phyloP scores from a whole-genome alignment of 1,140 invertebrate species.

The Micrasema minimum region DNA sequence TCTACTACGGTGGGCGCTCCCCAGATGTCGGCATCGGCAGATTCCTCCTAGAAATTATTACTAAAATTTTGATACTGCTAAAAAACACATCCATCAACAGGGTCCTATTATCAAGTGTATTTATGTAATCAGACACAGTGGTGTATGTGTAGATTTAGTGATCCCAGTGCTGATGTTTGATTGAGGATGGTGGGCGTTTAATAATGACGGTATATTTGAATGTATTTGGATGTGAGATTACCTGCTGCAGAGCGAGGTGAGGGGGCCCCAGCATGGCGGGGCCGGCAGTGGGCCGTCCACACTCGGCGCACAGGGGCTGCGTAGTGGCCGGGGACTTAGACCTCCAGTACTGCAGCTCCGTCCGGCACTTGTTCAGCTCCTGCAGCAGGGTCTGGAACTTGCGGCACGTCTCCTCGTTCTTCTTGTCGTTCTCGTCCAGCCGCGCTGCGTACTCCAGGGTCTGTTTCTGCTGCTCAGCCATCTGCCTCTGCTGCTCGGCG shows the following conservation, averaged over 20 bases:
- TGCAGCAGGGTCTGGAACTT: slow-evolving; percentile 89
- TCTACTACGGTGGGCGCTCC: slow-evolving; percentile 40
- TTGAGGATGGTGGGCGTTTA: no score
- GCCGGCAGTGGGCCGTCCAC: slow-evolving; percentile 58
- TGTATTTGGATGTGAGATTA: no score
- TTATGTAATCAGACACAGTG: no score
- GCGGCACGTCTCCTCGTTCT: slow-evolving; percentile 86
- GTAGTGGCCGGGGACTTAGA: slow-evolving; percentile 81
- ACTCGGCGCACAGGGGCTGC: slow-evolving; percentile 66
- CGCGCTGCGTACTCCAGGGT: slow-evolving; percentile 82
- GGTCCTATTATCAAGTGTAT: no score
- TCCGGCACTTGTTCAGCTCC: slow-evolving; percentile 91
- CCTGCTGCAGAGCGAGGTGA: slow-evolving; percentile 45
- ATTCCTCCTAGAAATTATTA: slow-evolving; percentile 34
- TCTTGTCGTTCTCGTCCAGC: slow-evolving; percentile 88
- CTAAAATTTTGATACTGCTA: no score
- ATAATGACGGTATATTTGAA: no score
- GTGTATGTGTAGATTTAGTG: no score
- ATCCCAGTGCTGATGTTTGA: no score
- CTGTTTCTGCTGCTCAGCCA: slow-evolving; percentile 79
- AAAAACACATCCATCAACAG: no score
- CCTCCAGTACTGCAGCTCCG: slow-evolving; percentile 88
- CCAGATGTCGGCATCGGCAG: slow-evolving; percentile 33
- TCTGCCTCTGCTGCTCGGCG: slow-evolving; percentile 82
- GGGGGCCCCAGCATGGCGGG: slow-evolving; percentile 35